These are phyloP conservation scores for Caenorhabditis brenneri DNA, from an alignment of 1,140 invertebrate species.

Conservation along the genomic window DNA sequence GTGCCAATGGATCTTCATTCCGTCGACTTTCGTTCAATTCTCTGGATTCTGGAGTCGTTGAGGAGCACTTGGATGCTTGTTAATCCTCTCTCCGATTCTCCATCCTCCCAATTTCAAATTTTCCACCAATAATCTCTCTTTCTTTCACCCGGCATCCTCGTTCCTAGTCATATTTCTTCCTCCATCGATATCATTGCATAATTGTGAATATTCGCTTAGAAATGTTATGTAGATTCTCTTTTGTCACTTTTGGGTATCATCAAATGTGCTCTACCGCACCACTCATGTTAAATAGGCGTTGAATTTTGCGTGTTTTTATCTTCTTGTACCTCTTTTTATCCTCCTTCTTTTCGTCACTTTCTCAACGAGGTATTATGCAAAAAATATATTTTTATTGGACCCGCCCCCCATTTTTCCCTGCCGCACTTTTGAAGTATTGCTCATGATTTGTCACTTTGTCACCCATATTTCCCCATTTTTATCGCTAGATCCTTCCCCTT, in stretches of 20 bases:
- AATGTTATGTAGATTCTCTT: not conserved
- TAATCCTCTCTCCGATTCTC: not conserved
- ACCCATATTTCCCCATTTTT: not conserved
- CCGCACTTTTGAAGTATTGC: constrained; percentile 4
- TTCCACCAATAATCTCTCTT: not conserved
- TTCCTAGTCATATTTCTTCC: constrained; percentile 8
- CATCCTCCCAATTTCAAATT: not conserved
- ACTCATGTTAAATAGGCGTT: constrained; percentile 23
- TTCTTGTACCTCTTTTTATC: not conserved
- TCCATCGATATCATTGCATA: constrained; percentile 35
- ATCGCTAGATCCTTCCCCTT: not conserved
- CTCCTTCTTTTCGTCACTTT: not conserved
- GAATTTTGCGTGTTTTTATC: not conserved
- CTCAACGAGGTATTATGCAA: not conserved
- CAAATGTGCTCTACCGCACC: not conserved
- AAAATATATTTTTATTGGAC: not conserved
- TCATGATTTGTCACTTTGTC: constrained; percentile 35
- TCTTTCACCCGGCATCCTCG: not conserved
- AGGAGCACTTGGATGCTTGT: constrained; percentile 52
- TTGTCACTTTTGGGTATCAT: not conserved
- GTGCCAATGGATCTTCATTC: constrained; percentile 8
- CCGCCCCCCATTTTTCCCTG: not conserved
- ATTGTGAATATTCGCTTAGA: constrained; percentile 10
- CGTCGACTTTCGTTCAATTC: constrained; percentile 61
- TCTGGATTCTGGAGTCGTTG: constrained; percentile 59